A percentile compares a stretch with the other conserved stretches of the same genome.
phyloP scores from a whole-genome alignment of 1,140 invertebrate species.

The Drosophila miranda region DNA sequence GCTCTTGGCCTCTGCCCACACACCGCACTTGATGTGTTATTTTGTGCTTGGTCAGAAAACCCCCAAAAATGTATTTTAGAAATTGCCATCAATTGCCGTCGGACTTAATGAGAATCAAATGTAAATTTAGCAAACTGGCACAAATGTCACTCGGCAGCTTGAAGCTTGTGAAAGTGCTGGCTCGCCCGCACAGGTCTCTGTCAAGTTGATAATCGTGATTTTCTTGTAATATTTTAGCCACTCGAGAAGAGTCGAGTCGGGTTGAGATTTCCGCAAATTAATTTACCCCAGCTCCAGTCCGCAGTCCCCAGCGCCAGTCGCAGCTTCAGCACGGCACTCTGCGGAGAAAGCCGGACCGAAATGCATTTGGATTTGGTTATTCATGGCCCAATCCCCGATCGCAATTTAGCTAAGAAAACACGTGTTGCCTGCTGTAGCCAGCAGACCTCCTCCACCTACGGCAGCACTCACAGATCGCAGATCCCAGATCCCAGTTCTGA shows the following conservation, averaged over 20 bases:
- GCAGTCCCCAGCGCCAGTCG: too few species aligned
- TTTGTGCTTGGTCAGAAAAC: slow-evolving; percentile 49
- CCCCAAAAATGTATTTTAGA: slow-evolving; percentile 42
- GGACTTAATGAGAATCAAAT: slow-evolving; percentile 30
- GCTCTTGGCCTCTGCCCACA: slow-evolving; percentile 30
- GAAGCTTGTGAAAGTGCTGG: slow-evolving; percentile 39
- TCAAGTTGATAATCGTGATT: slow-evolving; percentile 73
- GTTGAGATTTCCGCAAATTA: slow-evolving; percentile 47
- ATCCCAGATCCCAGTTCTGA: slow-evolving; percentile 11
- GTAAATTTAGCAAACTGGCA: slow-evolving; percentile 46
- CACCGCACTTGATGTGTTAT: slow-evolving; percentile 33
- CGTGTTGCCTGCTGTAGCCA: slow-evolving; percentile 15
- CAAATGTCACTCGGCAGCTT: slow-evolving; percentile 49
- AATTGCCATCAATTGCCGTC: slow-evolving; percentile 48
- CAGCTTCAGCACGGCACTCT: slow-evolving; percentile 6
- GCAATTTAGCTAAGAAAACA: slow-evolving; percentile 46
- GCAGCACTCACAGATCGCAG: background rate
- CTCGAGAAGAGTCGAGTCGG: slow-evolving; percentile 27
- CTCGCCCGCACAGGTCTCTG: slow-evolving; percentile 20
- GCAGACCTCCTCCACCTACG: slow-evolving; percentile 1
- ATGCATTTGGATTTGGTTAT: slow-evolving; percentile 33
- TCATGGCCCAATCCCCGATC: slow-evolving; percentile 28
- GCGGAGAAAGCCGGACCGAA: slow-evolving; percentile 30
- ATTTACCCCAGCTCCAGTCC: slow-evolving; percentile 23
- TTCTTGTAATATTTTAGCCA: slow-evolving; percentile 72